Conservation (phyloP, 1,140 invertebrate genomes). For the Melanaphis sacchari region DNA sequence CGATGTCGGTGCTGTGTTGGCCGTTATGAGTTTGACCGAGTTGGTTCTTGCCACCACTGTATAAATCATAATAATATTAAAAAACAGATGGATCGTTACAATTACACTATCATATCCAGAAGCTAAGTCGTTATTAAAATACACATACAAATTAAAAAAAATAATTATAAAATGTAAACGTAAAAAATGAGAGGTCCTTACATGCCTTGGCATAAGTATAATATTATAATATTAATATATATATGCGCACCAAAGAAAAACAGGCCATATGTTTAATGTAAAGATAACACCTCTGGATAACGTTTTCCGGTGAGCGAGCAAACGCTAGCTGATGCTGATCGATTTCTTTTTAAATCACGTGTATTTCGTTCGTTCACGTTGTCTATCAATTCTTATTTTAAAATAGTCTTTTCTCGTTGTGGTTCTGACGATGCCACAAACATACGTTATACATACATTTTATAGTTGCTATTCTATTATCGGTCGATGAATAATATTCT, state of each 20-base stretch:
- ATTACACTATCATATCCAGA: background rate
- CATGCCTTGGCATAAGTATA: background rate
- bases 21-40: background rate
- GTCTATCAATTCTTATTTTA: background rate
- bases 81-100: background rate
- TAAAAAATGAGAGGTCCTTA: background rate
- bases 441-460: background rate
- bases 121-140: background rate
- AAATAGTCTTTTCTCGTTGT: background rate
- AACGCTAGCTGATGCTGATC: background rate
- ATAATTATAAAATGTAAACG: background rate
- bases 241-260: background rate
- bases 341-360: background rate
- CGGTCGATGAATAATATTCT: background rate
- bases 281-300: background rate
- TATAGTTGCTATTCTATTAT: too few species aligned
- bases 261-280: constrained; percentile 12
- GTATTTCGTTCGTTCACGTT: background rate
- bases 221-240: background rate
- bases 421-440: background rate
- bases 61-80: background rate
- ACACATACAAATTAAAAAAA: background rate
- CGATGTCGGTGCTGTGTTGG: background rate
- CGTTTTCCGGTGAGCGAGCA: background rate
- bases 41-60: background rate